Conservation (phyloP, 2,888 invertebrate species). For the Drosophila limbata region DNA sequence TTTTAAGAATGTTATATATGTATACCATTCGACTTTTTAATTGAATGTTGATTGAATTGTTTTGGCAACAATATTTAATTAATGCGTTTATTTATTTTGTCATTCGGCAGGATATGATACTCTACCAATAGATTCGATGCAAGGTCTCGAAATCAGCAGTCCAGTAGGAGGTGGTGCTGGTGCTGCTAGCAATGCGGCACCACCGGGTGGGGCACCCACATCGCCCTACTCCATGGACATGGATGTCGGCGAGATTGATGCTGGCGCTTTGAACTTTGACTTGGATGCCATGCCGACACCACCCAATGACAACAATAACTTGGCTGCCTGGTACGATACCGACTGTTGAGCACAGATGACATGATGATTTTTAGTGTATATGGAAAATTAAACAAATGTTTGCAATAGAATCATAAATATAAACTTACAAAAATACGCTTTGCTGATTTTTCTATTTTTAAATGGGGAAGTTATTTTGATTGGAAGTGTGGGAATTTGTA, state of each 20-base stretch:
- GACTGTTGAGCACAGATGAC: slow-evolving; percentile 89
- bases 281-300: slow-evolving; percentile 91
- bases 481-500: background rate
- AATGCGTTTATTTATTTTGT: slow-evolving; percentile 41
- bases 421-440: slow-evolving; percentile 45
- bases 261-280: slow-evolving; percentile 92
- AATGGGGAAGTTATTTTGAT: background rate
- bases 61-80: background rate
- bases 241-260: slow-evolving; percentile 92
- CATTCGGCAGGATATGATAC: slow-evolving; percentile 94
- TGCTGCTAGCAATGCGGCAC: slow-evolving; percentile 61
- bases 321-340: slow-evolving; percentile 99
- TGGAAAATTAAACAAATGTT: slow-evolving; percentile 75
- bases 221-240: slow-evolving; percentile 93
- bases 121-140: slow-evolving; percentile 98
- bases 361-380: slow-evolving; percentile 42
- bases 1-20: too few relatives aligned
- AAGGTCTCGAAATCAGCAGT: slow-evolving; percentile 94
- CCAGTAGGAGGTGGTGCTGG: slow-evolving; percentile 82
- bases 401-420: slow-evolving; percentile 76
- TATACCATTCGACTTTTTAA: too few relatives aligned
- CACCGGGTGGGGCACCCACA: slow-evolving; percentile 85
- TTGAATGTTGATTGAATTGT: too few relatives aligned
- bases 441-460: slow-evolving; percentile 2
- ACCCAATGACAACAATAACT: slow-evolving; percentile 95